Evolutionary conservation across 1,140 invertebrate species (phyloP).

Genomic region (Pinna nobilis): DNA sequence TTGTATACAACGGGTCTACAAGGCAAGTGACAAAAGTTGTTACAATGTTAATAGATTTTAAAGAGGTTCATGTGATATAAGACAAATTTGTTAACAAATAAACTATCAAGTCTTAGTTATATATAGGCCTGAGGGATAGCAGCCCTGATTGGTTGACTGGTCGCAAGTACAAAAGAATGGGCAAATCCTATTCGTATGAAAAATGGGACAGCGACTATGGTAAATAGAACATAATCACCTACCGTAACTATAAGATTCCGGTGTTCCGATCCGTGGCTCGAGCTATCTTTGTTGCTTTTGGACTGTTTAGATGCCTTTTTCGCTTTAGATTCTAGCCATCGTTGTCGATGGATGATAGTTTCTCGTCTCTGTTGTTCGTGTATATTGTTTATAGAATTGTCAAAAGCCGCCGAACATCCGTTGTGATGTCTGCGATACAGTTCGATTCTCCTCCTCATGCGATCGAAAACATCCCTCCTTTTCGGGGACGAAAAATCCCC

Average conservation of each 20-base stretch:
- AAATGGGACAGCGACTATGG: no score
- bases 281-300: constrained; percentile 14
- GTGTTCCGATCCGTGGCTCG: constrained; percentile 13
- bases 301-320: constrained; percentile 32
- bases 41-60: no score
- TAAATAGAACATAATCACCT: constrained; percentile 11
- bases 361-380: constrained; percentile 27
- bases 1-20: no score
- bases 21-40: no score
- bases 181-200: no score
- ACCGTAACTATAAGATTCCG: constrained; percentile 30
- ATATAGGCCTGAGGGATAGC: no score
- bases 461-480: constrained; percentile 33
- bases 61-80: no score
- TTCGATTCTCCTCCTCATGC: constrained; percentile 23
- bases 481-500: constrained; percentile 30
- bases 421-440: constrained; percentile 24
- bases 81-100: no score
- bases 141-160: no score
- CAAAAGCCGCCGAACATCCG: constrained; percentile 2
- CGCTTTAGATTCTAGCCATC: constrained; percentile 29
- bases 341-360: constrained; percentile 14
- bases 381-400: constrained; percentile 29
- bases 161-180: no score
- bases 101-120: no score